Evolutionary conservation across 2,113 vertebrate genomes (phyloP).

Genomic region (Sigmodon hispidus): DNA sequence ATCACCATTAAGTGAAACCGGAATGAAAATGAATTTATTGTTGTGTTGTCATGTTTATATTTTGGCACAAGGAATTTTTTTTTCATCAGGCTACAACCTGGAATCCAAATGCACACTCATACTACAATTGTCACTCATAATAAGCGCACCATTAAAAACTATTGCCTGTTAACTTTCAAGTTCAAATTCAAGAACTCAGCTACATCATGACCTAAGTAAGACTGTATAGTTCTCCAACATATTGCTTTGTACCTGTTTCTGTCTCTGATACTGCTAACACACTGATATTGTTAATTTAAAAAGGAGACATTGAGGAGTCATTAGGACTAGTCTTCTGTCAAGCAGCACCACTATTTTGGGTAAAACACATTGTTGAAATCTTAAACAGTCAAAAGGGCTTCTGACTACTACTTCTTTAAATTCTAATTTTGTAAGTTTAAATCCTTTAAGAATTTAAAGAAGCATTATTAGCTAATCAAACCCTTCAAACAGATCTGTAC

Average conservation of each 20-base stretch:
- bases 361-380: not conserved
- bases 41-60: not conserved
- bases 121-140: not conserved
- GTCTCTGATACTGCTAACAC: not conserved
- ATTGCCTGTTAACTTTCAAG: not conserved
- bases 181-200: not conserved
- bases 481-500: not conserved
- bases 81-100: not conserved
- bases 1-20: not conserved
- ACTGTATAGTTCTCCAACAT: not conserved
- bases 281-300: not conserved
- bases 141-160: not conserved
- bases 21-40: not conserved
- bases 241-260: not conserved
- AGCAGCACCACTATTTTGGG: not conserved
- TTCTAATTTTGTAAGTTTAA: conserved; percentile 9
- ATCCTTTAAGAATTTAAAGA: not conserved
- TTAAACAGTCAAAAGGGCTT: not conserved
- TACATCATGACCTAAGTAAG: not conserved
- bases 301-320: not conserved
- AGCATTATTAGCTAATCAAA: not conserved
- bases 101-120: not conserved
- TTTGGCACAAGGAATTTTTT: not conserved
- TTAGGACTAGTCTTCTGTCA: not conserved
- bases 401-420: too few relatives aligned